Base-by-base conservation (phyloP, 2,888 invertebrate species). In the Amiota minor region DNA sequence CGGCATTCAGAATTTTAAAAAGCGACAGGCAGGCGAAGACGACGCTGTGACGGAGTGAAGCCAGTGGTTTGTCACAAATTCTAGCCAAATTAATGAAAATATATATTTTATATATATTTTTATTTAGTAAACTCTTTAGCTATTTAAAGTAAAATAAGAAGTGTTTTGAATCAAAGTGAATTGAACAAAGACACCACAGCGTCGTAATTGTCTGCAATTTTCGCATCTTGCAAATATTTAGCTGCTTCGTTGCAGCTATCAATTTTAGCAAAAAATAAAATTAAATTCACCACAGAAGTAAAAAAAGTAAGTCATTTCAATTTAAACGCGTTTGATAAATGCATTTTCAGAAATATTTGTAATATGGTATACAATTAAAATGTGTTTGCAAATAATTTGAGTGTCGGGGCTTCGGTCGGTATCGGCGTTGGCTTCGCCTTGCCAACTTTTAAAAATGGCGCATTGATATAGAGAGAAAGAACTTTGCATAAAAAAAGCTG, bases 381-480 rank as follows among this genome's bases (percentile, higher is more conserved):
- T 18, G 23, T 62, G 53, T 53, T 1, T 23, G 18, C n/a, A 12
- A 68, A 50, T 14, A 68, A 68, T 23, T 20, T 23, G 50, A n/a
- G 67, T n/a, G 47, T 47, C 65, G 65, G 1, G 46, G 14, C 71
- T 35, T 35, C 35, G 6, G 6, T 35, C 35, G 35, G 35, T 35
- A 35, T 35, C 35, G 35, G 35, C 35, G 35, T 35, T 35, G 35
- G 35, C 35, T 35, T 35, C 35, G 35, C 35, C 35, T 35, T 35
- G 71, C 71, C 35, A 53, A 35, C 16, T n/a, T 78, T 78, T 77
- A 77, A 80, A 80, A 80, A 79, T 80, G 80, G 80, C 80, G 80
- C 76, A 77, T 56, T 74, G 71, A 55, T 70, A 20, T 71, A 64
- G 20, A 62, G 71, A 71, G n/a, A 35, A 14, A 16, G 10, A 23